These are phyloP conservation scores for Zaprionus bogoriensis DNA, from an alignment of 2,888 invertebrate species.

Conservation along the genomic window DNA sequence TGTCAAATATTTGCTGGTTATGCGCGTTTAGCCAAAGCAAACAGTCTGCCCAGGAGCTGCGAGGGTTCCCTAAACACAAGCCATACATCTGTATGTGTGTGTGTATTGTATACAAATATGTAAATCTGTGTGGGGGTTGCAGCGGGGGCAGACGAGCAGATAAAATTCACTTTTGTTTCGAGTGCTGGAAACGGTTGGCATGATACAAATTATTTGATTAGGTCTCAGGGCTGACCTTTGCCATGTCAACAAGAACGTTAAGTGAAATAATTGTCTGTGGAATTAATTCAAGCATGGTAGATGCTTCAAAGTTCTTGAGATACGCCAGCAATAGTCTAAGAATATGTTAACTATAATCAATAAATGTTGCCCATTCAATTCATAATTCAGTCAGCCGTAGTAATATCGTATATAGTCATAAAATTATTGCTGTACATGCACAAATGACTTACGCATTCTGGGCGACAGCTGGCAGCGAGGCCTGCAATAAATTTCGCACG, in stretches of 20 bases:
- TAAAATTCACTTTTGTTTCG: slow-evolving; percentile 39
- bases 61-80: too few species aligned
- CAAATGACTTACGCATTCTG: background rate
- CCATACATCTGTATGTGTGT: slow-evolving; percentile 24
- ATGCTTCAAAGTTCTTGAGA: background rate
- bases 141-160: slow-evolving; percentile 30
- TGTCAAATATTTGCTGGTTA: slow-evolving; percentile 67
- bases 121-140: slow-evolving; percentile 57
- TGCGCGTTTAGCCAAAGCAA: slow-evolving; percentile 64
- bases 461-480: slow-evolving; percentile 9
- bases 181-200: slow-evolving; percentile 46
- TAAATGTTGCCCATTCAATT: too few species aligned
- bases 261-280: slow-evolving; percentile 49
- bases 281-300: slow-evolving; percentile 39
- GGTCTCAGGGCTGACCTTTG: slow-evolving; percentile 19
- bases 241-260: slow-evolving; percentile 44
- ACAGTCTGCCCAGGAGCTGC: slow-evolving; percentile 56
- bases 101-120: slow-evolving; percentile 58
- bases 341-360: too few species aligned
- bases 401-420: background rate
- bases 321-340: background rate
- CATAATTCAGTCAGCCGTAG: background rate
- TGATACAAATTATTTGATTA: slow-evolving; percentile 40
- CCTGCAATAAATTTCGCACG: slow-evolving; percentile 68
- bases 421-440: background rate